Conservation (phyloP, 2,888 invertebrate species). For the Trisateles emortualis region DNA sequence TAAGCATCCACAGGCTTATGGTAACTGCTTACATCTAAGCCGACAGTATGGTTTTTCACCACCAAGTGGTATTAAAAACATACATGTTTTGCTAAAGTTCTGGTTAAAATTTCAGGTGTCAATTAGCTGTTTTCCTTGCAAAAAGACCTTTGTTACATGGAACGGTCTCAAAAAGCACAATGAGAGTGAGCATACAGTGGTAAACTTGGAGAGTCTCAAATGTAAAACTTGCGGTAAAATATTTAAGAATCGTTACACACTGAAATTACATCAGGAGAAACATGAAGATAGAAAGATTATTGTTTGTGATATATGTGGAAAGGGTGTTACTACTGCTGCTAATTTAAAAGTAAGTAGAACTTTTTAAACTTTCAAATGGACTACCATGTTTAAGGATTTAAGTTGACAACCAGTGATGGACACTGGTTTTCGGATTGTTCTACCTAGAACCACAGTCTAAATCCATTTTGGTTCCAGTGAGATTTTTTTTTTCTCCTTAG, state of each 20-base stretch:
- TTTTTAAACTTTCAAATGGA: not conserved
- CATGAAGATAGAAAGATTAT: conserved; percentile 62
- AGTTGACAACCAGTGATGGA: too few species aligned
- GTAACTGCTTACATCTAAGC: too few species aligned
- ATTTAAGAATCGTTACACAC: conserved; percentile 66
- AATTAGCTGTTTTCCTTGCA: conserved; percentile 68
- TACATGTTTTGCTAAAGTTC: too few species aligned
- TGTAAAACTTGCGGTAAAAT: conserved; percentile 75
- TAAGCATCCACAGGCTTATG: too few species aligned
- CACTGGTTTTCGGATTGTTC: too few species aligned
- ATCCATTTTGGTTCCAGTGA: too few species aligned
- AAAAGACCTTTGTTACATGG: conserved; percentile 74
- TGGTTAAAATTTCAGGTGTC: conserved; percentile 42
- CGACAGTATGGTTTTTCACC: too few species aligned
- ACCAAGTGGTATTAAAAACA: too few species aligned
- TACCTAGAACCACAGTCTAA: too few species aligned
- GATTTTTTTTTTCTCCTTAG: too few species aligned
- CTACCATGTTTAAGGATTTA: not conserved
- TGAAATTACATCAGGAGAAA: conserved; percentile 66
- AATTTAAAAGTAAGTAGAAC: conserved; percentile 61
- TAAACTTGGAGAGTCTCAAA: conserved; percentile 61
- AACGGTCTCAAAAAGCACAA: conserved; percentile 71
- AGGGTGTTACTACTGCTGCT: conserved; percentile 62
- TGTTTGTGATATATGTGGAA: conserved; percentile 79
- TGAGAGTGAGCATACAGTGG: conserved; percentile 64